Evolutionary conservation across 2,888 invertebrate species (phyloP).

Genomic region (Troides aeacus): DNA sequence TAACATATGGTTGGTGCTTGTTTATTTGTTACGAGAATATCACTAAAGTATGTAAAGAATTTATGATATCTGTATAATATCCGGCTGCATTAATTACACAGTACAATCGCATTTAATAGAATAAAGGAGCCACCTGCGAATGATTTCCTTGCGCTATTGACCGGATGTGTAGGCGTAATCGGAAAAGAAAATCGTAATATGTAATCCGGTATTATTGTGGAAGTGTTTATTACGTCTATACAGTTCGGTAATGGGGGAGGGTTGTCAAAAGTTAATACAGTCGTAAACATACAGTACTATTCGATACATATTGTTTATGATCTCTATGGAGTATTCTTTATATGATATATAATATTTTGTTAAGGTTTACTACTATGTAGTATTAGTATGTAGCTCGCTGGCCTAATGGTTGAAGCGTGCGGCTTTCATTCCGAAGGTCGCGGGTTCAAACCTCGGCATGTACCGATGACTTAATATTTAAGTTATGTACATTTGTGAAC

Average conservation of each 20-base stretch:
- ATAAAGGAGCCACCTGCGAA: slow-evolving; percentile 21
- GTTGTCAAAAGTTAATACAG: neutral
- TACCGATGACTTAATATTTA: no score
- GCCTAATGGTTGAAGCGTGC: no score
- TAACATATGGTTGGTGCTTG: neutral
- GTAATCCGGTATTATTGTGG: slow-evolving; percentile 24
- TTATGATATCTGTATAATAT: neutral
- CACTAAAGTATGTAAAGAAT: neutral
- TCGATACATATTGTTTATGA: no score
- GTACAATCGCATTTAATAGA: slow-evolving; percentile 2
- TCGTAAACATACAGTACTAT: neutral
- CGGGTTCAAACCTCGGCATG: no score
- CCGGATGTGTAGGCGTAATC: slow-evolving; percentile 26
- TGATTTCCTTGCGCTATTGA: slow-evolving; percentile 2
- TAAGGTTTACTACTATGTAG: no score
- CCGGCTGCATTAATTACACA: neutral
- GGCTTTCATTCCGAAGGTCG: no score
- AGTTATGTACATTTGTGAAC: no score
- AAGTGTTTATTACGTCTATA: slow-evolving; percentile 16
- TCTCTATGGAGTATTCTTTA: no score
- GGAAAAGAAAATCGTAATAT: slow-evolving; percentile 31
- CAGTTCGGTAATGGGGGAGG: neutral
- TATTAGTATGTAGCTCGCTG: no score
- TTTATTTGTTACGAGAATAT: neutral
- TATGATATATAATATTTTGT: no score